Evolutionary conservation across 1,140 invertebrate species (phyloP).

Genomic region (Anoplophora glabripennis): DNA sequence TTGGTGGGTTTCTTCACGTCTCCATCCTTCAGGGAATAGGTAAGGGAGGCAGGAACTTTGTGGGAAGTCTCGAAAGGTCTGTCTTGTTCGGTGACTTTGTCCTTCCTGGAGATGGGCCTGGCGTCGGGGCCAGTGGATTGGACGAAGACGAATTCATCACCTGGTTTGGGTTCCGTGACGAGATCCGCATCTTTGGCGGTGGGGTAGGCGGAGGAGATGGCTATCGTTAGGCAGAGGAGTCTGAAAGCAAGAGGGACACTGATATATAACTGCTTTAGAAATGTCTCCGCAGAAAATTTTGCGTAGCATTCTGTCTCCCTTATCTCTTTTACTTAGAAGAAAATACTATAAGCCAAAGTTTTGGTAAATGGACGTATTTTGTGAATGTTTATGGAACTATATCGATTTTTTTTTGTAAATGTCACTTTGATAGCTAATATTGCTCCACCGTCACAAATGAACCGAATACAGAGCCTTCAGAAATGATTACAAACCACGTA

Average conservation of each 20-base stretch:
- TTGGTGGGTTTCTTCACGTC: constrained; percentile 26
- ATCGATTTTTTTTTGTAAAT: too few species aligned
- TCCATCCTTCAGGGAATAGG: constrained; percentile 33
- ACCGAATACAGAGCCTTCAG: too few species aligned
- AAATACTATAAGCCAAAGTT: too few species aligned
- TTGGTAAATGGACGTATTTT: too few species aligned
- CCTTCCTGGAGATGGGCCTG: constrained; percentile 38
- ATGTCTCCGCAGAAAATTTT: constrained; percentile 6
- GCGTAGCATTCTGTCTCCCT: constrained; percentile 1
- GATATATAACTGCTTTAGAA: background rate
- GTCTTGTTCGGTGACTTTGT: constrained; percentile 31
- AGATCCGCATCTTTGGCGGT: constrained; percentile 27
- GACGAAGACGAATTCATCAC: constrained; percentile 45
- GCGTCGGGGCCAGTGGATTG: constrained; percentile 36
- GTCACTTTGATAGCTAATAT: too few species aligned
- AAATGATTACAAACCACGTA: too few species aligned
- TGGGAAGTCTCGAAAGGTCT: constrained; percentile 45
- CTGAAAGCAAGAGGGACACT: constrained; percentile 26
- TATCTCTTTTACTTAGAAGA: too few species aligned
- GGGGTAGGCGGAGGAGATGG: constrained; percentile 21
- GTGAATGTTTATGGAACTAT: too few species aligned
- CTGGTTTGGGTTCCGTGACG: constrained; percentile 40
- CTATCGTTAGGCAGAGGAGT: constrained; percentile 20
- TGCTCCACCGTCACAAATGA: too few species aligned
- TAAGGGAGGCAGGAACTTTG: constrained; percentile 43